These are phyloP conservation scores for Yponomeuta cagnagella DNA, from an alignment of 2,888 invertebrate genomes.

Conservation along the genomic window DNA sequence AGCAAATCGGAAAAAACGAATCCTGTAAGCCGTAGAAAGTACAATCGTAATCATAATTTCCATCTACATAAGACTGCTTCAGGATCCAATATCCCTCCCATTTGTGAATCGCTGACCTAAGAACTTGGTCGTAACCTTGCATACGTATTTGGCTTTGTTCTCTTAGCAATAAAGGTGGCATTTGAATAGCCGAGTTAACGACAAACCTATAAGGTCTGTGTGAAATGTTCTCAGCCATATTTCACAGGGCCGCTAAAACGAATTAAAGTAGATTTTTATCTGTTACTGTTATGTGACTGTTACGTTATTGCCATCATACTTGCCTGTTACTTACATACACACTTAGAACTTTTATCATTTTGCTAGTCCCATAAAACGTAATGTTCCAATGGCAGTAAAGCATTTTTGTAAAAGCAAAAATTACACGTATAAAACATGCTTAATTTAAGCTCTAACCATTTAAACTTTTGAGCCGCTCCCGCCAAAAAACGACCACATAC, in stretches of 20 bases:
- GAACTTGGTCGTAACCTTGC: neutral
- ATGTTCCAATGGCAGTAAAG: too few species aligned
- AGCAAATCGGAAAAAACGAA: constrained; percentile 1
- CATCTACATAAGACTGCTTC: constrained; percentile 3
- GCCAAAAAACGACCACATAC: neutral
- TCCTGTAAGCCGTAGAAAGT: constrained; percentile 6
- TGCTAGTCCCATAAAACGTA: neutral
- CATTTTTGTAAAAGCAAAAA: too few species aligned
- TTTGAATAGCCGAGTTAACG: constrained; percentile 4
- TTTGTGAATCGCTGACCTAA: constrained; percentile 8
- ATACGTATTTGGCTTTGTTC: neutral
- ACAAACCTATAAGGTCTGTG: constrained; percentile 4
- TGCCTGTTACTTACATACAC: neutral
- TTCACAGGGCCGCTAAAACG: neutral
- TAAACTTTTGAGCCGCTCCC: neutral
- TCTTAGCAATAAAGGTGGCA: neutral
- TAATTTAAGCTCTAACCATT: neutral
- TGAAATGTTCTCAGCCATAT: constrained; percentile 3
- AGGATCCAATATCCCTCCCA: constrained; percentile 2
- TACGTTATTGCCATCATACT: too few species aligned
- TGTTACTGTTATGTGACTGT: neutral
- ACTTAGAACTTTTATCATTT: neutral
- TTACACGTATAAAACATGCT: too few species aligned
- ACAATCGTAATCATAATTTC: constrained; percentile 9
- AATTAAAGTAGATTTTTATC: neutral